Evolutionary conservation across 2,797 vertebrate species (phyloP), one percentile per base, ranked within the genome.

Genomic region (Cyprinodon diabolis): DNA sequence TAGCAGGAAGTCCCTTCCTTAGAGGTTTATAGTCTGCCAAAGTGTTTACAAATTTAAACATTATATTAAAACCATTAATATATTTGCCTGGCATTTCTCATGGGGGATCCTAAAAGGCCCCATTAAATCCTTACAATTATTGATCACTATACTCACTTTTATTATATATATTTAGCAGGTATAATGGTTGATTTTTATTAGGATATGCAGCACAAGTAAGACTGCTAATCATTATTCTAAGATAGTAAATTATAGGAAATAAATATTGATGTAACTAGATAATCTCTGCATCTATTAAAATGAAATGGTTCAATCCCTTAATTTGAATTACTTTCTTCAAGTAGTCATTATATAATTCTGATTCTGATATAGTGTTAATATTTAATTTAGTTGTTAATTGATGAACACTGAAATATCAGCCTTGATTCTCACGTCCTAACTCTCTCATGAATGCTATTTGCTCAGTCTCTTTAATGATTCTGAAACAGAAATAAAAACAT

Each of bases 31-130:
- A 77, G 76, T 84, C 66, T 63, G 66, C 85, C 68, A 78, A 51
- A 52, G 72, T 73, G 63, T 83, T 90, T 81, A 86, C 82, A 49
- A 87, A 30, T 68, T 75, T 68, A 63, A 74, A 40, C 23, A n/a
- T 2, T 54, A 51, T 75, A 82, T 88, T 86, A 14, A 67, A 66
- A 75, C 54, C 62, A 66, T 54, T 11, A 54, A 37, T 35, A 79
- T 82, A 58, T 86, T 80, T 71, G 57, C 65, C 74, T 56, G n/a
- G 60, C 70, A 55, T 47, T 25, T 81, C 77, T 77, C 84, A 74
- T 14, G 25, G 78, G 78, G 72, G 66, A 55, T 68, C 55, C 0
- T 83, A 80, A 58, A 72, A 65, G 51, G 67, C 12, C 45, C 49
- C 45, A 58, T 14, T 79, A 21, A 82, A 73, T 84, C 14, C 2